Evolutionary conservation across 30 jellyfish, hydroid and myxozoan species (phyloP), one percentile per base, ranked within the genome.

Genomic region (Hydra vulgaris): DNA sequence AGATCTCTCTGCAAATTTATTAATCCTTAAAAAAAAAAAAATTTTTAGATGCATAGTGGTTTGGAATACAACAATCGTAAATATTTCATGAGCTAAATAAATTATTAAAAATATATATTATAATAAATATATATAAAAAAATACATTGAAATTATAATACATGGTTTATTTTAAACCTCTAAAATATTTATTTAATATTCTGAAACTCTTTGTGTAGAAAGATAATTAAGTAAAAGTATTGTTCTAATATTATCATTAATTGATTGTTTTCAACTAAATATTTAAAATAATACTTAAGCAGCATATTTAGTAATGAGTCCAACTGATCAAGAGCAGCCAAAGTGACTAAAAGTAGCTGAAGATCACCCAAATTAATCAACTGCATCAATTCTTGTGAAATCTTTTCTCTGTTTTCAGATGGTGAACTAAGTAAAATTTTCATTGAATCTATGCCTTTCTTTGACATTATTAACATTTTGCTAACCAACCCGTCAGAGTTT

Each of bases 301-400:
- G 88, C 23, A 21, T 66, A 73, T 77, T 85, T 22, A 89, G 76
- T 24, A 84, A 69, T 19, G 70, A 23, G 0, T 85, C 74, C 56
- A 82, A 17, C 74, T 79, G 76, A 68, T 89, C 96, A 82, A 74
- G 82, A 4, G 95, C 94, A 15, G 95, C 90, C 5, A 93, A 84
- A 0, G 92, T 81, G 18, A 85, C 88, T 70, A 90, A 68, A 16
- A 82, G 82, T 68, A 70, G 25, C 21, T 76, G 82, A 27, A 90
- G 81, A n/a, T 90, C 97, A 72, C 25, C 75, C 7, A 85, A 75
- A 52, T 85, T 81, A 52, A 86, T 66, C 0, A 90, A 76, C n/a
- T 84, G 88, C 4, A 81, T 72, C 72, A 90, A 74, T 16, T 86
- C 89, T 70, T 90, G 95, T 66, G 80, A 80, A 5, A 90, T 78